Base-by-base conservation (phyloP, 2,113 vertebrate species). In the Gavialis gangeticus region DNA sequence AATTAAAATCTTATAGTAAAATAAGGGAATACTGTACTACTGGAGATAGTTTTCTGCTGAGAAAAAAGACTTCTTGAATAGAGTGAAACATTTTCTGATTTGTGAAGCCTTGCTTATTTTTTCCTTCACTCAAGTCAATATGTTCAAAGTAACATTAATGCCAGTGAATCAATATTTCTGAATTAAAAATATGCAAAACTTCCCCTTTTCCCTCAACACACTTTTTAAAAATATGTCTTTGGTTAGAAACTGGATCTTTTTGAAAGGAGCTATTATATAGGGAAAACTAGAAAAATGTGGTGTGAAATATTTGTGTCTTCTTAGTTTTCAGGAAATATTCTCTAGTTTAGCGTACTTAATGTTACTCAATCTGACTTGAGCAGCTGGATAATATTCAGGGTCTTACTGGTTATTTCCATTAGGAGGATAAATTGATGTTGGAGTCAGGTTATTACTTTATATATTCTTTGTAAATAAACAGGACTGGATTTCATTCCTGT, bases 401-500 rank as follows among this genome's bases (percentile, higher is more conserved):
- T 85, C 59, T 3, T 81, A 13, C 73, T 89, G 62, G 25, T 78
- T 92, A 34, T 67, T 86, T 84, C 62, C 54, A 66, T 18, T 62
- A 58, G 54, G 3, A 87, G 57, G 28, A 60, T 19, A 93, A 93
- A 75, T 46, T 46, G 9, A 79, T 21, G 58, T 24, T 62, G 21
- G 82, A 79, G 59, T 30, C 3, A 56, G n/a, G 1, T 7, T 34
- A 1, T 13, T 30, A n/a, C 46, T 18, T 77, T 55, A 16, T 25
- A 28, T 28, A 56, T 71, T 73, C 28, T 58, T 34, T 71, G 63
- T 9, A 1, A 57, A 75, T 46, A 25, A 77, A 25, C 15, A 5
- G 16, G 82, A 57, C 3, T 64, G 28, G 0, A 0, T 17, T 0
- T 87, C 46, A 13, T 80, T 13, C 34, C 69, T 85, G n/a, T 81